A percentile compares a stretch with the other conserved stretches of the same genome.
Evolutionary conservation across 2,113 vertebrate genomes (phyloP).

Genomic region (Cheilinus undulatus): DNA sequence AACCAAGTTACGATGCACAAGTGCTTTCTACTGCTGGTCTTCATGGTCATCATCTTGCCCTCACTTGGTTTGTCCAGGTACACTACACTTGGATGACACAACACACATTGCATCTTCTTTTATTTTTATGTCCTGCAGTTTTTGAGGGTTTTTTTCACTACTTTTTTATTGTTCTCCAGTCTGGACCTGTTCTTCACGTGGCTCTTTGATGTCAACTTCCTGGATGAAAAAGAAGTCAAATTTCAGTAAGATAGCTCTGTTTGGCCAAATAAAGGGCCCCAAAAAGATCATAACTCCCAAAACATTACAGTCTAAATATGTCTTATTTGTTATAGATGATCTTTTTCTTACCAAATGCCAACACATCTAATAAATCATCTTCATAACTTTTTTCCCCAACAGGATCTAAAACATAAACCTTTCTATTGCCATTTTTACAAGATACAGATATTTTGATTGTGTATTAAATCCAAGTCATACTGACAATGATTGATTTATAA

Average conservation of each 20-base stretch:
- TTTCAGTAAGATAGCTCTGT: slow-evolving; percentile 89
- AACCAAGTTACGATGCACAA: slow-evolving; percentile 97
- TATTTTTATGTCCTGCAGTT: neutral
- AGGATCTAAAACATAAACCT: too few relatives aligned
- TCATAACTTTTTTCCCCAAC: too few relatives aligned
- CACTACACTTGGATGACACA: neutral
- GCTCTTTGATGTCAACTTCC: slow-evolving; percentile 93
- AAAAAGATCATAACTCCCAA: too few relatives aligned
- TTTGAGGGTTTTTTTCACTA: neutral
- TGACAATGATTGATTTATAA: too few relatives aligned
- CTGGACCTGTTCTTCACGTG: slow-evolving; percentile 95
- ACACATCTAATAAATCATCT: too few relatives aligned
- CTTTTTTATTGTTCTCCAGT: slow-evolving; percentile 73
- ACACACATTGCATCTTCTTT: neutral
- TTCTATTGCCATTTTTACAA: too few relatives aligned
- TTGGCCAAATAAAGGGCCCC: neutral
- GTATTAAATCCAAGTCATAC: too few relatives aligned
- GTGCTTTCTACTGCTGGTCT: slow-evolving; percentile 94
- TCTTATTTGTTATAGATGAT: too few relatives aligned
- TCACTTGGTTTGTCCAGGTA: slow-evolving; percentile 96
- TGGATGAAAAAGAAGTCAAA: slow-evolving; percentile 89
- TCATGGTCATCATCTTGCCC: slow-evolving; percentile 98
- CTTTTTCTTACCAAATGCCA: too few relatives aligned
- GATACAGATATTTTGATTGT: too few relatives aligned
- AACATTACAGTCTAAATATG: too few relatives aligned